phyloP scores from a whole-genome alignment of 2,113 vertebrate species.

The Carassius auratus region DNA sequence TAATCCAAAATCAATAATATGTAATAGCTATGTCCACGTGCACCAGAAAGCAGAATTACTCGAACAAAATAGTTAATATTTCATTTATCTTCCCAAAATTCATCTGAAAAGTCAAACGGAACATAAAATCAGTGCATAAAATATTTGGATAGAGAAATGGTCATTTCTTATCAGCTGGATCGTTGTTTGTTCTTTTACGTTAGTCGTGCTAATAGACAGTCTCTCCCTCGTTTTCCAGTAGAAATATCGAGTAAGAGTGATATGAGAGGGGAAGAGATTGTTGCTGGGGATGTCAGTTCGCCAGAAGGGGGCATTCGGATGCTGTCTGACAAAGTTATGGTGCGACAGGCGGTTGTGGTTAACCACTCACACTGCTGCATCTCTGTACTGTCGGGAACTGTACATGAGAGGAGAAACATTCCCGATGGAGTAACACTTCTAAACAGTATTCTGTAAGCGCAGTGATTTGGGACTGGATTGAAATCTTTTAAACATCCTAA shows the following conservation, averaged over 20 bases:
- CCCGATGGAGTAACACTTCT: conserved; percentile 28
- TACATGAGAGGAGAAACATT: conserved; percentile 46
- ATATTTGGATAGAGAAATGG: background rate
- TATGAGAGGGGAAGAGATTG: conserved; percentile 21
- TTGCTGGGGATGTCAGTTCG: conserved; percentile 60
- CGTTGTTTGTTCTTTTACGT: background rate
- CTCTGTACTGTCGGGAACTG: conserved; percentile 58
- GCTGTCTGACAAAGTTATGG: conserved; percentile 75
- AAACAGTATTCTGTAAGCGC: background rate
- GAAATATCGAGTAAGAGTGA: conserved; percentile 19
- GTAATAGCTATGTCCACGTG: background rate
- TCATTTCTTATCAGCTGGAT: background rate
- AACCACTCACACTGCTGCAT: conserved; percentile 55
- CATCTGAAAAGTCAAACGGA: background rate
- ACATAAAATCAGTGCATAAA: background rate
- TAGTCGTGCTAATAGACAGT: conserved; percentile 6
- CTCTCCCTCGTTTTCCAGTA: conserved; percentile 1
- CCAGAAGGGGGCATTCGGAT: conserved; percentile 82
- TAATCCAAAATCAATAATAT: background rate
- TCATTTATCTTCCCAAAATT: background rate
- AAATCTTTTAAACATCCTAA: conserved; percentile 5
- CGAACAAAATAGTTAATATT: background rate
- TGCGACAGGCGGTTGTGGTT: conserved; percentile 68
- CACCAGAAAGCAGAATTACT: background rate
- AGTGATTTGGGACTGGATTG: background rate